Conservation (phyloP, 2,113 vertebrate genomes). For the Xiphophorus maculatus region DNA sequence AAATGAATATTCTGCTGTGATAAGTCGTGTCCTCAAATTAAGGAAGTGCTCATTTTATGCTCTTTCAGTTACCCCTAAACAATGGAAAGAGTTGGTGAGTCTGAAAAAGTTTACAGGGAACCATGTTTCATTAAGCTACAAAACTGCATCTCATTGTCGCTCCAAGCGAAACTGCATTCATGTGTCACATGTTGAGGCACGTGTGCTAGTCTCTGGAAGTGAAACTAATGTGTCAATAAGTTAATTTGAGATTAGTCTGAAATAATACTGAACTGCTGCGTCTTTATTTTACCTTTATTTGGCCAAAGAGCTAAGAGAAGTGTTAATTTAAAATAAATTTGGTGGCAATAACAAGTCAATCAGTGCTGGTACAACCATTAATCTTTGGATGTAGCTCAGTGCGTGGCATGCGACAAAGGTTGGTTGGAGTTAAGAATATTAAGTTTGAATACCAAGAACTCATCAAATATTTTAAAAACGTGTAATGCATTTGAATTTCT, state of each 20-base stretch:
- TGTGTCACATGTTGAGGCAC: constrained; percentile 7
- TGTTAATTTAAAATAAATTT: background rate
- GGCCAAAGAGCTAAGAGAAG: background rate
- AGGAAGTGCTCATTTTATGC: constrained; percentile 3
- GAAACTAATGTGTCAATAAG: background rate
- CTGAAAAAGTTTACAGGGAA: constrained; percentile 13
- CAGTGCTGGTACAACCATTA: background rate
- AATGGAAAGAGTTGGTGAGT: constrained; percentile 32
- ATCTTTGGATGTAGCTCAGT: background rate
- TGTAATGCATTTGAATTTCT: too few relatives aligned
- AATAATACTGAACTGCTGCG: background rate
- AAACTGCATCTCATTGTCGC: constrained; percentile 29
- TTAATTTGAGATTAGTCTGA: background rate
- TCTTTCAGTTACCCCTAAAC: constrained; percentile 23
- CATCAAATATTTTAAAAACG: too few relatives aligned
- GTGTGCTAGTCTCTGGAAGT: background rate
- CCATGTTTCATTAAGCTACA: constrained; percentile 47
- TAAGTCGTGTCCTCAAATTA: constrained; percentile 23
- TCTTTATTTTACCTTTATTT: too few relatives aligned
- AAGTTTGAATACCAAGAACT: too few relatives aligned
- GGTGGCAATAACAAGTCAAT: background rate
- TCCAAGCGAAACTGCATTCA: constrained; percentile 6
- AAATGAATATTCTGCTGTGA: constrained; percentile 27
- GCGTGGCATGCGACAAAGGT: background rate
- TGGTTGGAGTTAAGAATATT: background rate